phyloP scores from a whole-genome alignment of 1,140 invertebrate species.

The Sinonovacula constricta region DNA sequence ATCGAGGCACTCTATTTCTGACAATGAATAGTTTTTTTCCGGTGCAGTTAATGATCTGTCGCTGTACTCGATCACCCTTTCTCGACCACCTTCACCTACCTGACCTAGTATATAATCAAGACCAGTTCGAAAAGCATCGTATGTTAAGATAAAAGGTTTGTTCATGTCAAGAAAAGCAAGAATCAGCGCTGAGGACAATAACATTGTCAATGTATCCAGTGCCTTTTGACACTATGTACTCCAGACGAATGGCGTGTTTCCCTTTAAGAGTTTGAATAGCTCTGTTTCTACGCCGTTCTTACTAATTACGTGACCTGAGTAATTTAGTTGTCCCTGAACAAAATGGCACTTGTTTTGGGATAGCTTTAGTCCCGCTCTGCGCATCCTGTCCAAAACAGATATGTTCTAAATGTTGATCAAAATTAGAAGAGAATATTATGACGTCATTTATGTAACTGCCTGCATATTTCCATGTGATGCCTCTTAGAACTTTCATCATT shows the following conservation, averaged over 20 bases:
- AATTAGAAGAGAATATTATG: conserved; percentile 63
- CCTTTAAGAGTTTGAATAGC: conserved; percentile 75
- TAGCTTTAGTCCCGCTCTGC: conserved; percentile 75
- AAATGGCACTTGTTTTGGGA: conserved; percentile 78
- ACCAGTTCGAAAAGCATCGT: conserved; percentile 42
- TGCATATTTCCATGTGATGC: conserved; percentile 22
- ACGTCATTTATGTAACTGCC: conserved; percentile 49
- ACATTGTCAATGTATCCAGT: conserved; percentile 43
- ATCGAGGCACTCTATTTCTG: conserved; percentile 48
- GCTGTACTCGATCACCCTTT: conserved; percentile 37
- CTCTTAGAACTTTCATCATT: conserved; percentile 71
- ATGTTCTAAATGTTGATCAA: conserved; percentile 77
- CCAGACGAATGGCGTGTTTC: conserved; percentile 64
- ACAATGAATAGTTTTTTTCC: conserved; percentile 28
- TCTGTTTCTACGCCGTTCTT: conserved; percentile 9
- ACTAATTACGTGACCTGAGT: conserved; percentile 34
- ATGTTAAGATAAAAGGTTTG: conserved; percentile 51
- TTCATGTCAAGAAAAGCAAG: conserved; percentile 46
- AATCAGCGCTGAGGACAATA: conserved; percentile 38
- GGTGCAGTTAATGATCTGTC: conserved; percentile 20
- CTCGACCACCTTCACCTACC: conserved; percentile 10
- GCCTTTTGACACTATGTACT: conserved; percentile 37
- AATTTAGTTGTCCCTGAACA: conserved; percentile 30
- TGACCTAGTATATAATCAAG: conserved; percentile 35
- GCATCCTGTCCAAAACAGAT: conserved; percentile 75